Conservation (phyloP, 1,140 invertebrate genomes). For the Octopus sinensis region DNA sequence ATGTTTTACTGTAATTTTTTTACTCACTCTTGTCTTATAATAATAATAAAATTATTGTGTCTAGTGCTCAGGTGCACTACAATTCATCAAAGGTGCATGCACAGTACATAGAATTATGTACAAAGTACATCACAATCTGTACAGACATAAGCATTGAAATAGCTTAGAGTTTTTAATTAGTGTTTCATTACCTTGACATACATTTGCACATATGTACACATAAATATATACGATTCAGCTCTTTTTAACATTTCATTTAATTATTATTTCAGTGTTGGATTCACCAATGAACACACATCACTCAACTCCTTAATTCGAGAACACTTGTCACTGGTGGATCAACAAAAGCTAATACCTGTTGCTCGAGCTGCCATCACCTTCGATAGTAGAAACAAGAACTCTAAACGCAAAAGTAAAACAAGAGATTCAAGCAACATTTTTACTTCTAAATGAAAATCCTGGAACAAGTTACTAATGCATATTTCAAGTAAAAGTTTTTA, state of each 20-base stretch:
- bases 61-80: no score
- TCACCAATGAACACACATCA: not conserved
- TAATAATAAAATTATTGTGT: no score
- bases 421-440: not conserved
- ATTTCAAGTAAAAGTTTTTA: not conserved
- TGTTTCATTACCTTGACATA: not conserved
- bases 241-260: not conserved
- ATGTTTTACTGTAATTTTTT: no score
- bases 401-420: not conserved
- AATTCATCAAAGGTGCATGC: no score
- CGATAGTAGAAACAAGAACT: not conserved
- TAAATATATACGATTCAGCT: not conserved
- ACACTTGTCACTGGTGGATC: not conserved
- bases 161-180: not conserved
- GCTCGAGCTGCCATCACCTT: not conserved
- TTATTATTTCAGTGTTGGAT: slow-evolving; percentile 2
- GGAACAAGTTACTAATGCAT: not conserved
- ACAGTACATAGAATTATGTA: not conserved
- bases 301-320: not conserved
- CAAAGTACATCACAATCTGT: not conserved
- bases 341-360: slow-evolving; percentile 1
- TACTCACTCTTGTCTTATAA: no score
- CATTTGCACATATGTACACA: not conserved
- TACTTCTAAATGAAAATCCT: not conserved
- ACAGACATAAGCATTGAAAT: not conserved